Evolutionary conservation across 2,113 vertebrate species (phyloP), one percentile per base, ranked within the genome.

Genomic region (Bubo bubo): DNA sequence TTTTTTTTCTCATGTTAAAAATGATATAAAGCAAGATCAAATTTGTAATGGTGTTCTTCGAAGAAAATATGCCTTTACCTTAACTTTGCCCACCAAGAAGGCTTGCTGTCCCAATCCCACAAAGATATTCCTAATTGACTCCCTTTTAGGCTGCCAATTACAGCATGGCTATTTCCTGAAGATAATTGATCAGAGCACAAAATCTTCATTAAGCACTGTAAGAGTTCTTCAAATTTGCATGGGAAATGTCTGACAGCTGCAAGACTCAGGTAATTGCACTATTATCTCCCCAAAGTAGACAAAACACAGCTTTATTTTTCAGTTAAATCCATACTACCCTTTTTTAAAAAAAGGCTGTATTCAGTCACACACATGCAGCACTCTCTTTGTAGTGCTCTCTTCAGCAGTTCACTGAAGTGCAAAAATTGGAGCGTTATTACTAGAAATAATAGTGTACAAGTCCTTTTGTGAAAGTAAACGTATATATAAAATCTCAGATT

Each of bases 281-380:
- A 75, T 96, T 95, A 91, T 89, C 50, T 86, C 67, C 74, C 59
- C 13, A 43, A 77, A 91, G 66, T 8, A 91, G 90, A 91, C 47
- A 86, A 96, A 94, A 85, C 53, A 94, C 52, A 64, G 89, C 60
- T 96, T 96, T 87, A 85, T 94, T 86, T 80, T 62, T 53, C 79
- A 67, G 90, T 94, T 84, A 94, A 93, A 93, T 34, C 37, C 50
- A 74, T 8, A 28, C 55, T 30, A 76, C 18, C 7, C 22, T 23
- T 79, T 50, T 56, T 24, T 14, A 45, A 68, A 72, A 30, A 70
- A n/a, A 43, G 23, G 6, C 5, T 68, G 20, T 3, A 60, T 75
- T 89, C 63, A 71, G 34, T 55, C 52, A 75, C 52, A 34, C 24
- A 71, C 73, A 64, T 1, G 34, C 73, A 79, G 70, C 27, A 52